Conservation (phyloP, 2,888 invertebrate species). For the Philaethria dido region DNA sequence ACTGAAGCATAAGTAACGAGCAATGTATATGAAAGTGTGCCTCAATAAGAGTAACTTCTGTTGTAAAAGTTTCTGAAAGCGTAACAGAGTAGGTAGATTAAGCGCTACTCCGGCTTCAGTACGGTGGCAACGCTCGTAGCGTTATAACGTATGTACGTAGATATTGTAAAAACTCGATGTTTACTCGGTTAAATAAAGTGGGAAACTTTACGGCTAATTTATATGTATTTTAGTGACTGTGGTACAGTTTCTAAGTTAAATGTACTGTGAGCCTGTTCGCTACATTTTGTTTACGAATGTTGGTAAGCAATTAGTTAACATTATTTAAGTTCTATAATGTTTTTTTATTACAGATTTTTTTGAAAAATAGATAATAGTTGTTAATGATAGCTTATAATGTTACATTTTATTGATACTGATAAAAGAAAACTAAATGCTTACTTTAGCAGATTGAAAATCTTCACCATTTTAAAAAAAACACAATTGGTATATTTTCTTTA, state of each 20-base stretch:
- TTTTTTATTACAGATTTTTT: neutral
- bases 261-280: conserved; percentile 4
- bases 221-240: conserved; percentile 21
- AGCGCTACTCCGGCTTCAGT: conserved; percentile 52
- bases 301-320: conserved; percentile 29
- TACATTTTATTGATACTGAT: too few relatives aligned
- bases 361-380: neutral
- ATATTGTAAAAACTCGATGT: conserved; percentile 49
- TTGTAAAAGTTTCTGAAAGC: conserved; percentile 27
- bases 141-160: conserved; percentile 56
- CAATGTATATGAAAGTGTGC: conserved; percentile 25
- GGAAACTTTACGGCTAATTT: conserved; percentile 20
- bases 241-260: conserved; percentile 9
- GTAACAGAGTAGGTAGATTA: conserved; percentile 32
- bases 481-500: too few relatives aligned
- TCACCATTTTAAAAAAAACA: neutral
- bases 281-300: conserved; percentile 8
- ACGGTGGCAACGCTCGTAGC: conserved; percentile 61
- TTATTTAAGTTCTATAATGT: neutral
- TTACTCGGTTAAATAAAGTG: conserved; percentile 19
- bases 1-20: neutral
- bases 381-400: too few relatives aligned
- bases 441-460: neutral
- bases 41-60: neutral
- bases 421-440: too few relatives aligned